These are phyloP conservation scores for Leptodactylus fallax DNA, from an alignment of 2,797 vertebrate species.

Conservation along the genomic window DNA sequence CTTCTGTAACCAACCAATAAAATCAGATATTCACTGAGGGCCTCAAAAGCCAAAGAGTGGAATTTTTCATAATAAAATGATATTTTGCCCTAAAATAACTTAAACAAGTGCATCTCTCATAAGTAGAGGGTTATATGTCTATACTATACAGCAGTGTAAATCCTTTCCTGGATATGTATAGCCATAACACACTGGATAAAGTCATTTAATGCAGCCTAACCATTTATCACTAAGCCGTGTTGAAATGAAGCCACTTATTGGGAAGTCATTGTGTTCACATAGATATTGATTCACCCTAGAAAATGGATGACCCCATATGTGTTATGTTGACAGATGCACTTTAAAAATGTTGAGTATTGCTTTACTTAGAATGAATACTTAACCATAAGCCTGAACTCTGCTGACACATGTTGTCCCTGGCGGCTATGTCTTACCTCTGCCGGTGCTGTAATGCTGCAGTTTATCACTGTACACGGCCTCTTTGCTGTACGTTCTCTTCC, in stretches of 20 bases:
- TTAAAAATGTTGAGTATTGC: slow-evolving; percentile 4
- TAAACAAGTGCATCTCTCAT: no score
- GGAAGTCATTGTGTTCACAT: background rate
- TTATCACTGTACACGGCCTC: slow-evolving; percentile 98
- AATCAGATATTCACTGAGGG: background rate
- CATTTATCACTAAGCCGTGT: background rate
- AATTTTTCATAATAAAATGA: background rate
- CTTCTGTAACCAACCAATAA: background rate
- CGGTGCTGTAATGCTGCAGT: slow-evolving; percentile 96
- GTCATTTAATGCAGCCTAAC: background rate
- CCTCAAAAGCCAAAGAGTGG: background rate
- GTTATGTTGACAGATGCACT: slow-evolving; percentile 12
- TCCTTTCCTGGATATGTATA: background rate
- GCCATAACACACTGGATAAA: background rate
- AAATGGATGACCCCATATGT: background rate
- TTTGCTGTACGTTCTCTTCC: slow-evolving; percentile 96
- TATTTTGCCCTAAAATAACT: background rate
- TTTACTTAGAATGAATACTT: slow-evolving; percentile 27
- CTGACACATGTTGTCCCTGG: background rate
- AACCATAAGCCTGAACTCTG: background rate
- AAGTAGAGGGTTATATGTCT: no score
- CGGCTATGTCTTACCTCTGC: slow-evolving; percentile 85
- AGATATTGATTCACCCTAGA: background rate
- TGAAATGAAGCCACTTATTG: slow-evolving; percentile 1
- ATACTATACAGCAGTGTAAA: background rate